phyloP scores from a whole-genome alignment of 1,140 invertebrate species.

The Lordiphosa mommai region DNA sequence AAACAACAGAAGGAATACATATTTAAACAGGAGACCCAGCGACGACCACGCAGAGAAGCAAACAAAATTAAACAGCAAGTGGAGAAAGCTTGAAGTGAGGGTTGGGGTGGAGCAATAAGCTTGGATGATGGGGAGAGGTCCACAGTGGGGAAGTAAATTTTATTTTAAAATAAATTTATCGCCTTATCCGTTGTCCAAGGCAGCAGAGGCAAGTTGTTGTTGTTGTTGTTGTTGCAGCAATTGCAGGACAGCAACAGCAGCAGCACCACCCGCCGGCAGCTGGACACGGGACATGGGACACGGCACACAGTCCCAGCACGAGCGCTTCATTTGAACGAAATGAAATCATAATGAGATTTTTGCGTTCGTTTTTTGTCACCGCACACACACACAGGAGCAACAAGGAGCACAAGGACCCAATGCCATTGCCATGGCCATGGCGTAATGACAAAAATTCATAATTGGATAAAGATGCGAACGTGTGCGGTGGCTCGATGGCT shows the following conservation, averaged over 20 bases:
- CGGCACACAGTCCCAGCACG: constrained; percentile 45
- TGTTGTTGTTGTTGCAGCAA: constrained; percentile 45
- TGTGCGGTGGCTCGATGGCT: constrained; percentile 21
- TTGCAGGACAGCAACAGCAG: constrained; percentile 52
- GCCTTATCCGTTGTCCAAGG: constrained; percentile 75
- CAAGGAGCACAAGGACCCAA: constrained; percentile 18
- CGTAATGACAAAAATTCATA: constrained; percentile 78
- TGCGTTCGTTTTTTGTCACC: constrained; percentile 65
- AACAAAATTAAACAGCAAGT: constrained; percentile 71
- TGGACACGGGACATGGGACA: constrained; percentile 41
- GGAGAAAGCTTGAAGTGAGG: constrained; percentile 29
- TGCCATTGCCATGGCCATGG: constrained; percentile 53
- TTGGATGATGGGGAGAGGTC: background rate
- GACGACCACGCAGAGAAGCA: constrained; percentile 49
- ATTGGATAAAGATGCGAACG: constrained; percentile 75
- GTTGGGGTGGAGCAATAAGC: constrained; percentile 5
- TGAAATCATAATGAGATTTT: constrained; percentile 79
- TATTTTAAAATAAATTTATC: constrained; percentile 79
- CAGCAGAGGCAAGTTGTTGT: constrained; percentile 35
- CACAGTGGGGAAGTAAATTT: constrained; percentile 72
- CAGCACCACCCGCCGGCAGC: constrained; percentile 26
- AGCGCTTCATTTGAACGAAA: constrained; percentile 76
- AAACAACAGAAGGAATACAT: constrained; percentile 52
- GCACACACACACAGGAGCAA: constrained; percentile 13
- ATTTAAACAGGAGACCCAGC: constrained; percentile 59